Conservation (phyloP, 2,888 invertebrate species). For the Podabrus alpinus region DNA sequence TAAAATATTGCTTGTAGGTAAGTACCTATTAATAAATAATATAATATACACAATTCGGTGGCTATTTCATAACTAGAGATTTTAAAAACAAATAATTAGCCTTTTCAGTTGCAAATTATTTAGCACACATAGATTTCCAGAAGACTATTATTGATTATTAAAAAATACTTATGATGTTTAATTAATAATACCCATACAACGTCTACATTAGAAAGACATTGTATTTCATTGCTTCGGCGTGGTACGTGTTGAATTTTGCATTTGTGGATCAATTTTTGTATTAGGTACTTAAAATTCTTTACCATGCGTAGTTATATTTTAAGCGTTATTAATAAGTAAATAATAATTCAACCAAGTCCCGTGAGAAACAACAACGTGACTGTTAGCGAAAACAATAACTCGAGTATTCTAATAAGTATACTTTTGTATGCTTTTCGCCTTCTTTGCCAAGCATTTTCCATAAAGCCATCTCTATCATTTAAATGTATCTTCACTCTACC, state of each 20-base stretch:
- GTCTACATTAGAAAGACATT: not conserved
- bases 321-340: constrained; percentile 28
- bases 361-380: constrained; percentile 58
- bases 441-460: constrained; percentile 27
- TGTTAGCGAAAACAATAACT: constrained; percentile 53
- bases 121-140: not conserved
- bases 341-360: constrained; percentile 41
- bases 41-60: no score
- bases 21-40: no score
- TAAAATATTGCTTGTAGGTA: no score
- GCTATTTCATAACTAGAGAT: not conserved
- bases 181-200: not conserved
- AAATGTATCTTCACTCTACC: constrained; percentile 36
- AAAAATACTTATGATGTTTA: not conserved
- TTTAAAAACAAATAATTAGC: not conserved
- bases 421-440: constrained; percentile 45
- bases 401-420: constrained; percentile 56
- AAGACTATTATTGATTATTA: not conserved
- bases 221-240: not conserved
- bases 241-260: constrained; percentile 7
- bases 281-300: constrained; percentile 15
- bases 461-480: constrained; percentile 32
- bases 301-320: constrained; percentile 18
- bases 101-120: not conserved
- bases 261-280: constrained; percentile 20